Percentiles rank a stretch among this genome's conserved stretches.
Evolutionary conservation across 2,888 invertebrate genomes (phyloP).

Genomic region (Hyposoter dolosus): DNA sequence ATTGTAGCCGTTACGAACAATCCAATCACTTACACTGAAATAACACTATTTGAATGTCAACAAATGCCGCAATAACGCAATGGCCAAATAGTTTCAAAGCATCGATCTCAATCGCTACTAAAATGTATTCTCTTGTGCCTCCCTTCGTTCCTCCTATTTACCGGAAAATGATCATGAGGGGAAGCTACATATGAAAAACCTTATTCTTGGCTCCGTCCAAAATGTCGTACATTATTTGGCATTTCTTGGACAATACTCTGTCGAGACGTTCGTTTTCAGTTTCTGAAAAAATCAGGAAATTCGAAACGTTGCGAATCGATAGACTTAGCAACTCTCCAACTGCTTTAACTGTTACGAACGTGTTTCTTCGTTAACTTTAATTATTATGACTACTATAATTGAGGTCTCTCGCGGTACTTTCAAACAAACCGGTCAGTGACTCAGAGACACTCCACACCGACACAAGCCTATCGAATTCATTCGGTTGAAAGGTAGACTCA

Average conservation of each 20-base stretch:
- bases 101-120: neutral
- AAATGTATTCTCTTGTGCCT: neutral
- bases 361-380: constrained; percentile 71
- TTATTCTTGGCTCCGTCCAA: neutral
- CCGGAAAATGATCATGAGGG: neutral
- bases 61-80: neutral
- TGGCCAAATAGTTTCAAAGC: neutral
- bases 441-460: neutral
- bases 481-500: neutral
- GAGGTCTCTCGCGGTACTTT: constrained; percentile 27
- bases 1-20: neutral
- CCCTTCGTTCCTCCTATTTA: neutral
- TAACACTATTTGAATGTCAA: neutral
- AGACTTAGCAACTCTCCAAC: neutral
- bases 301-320: neutral
- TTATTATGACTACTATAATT: constrained; percentile 72
- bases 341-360: constrained; percentile 61
- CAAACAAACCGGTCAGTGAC: constrained; percentile 40
- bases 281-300: neutral
- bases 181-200: neutral
- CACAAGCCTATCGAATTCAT: neutral
- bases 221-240: neutral
- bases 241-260: neutral
- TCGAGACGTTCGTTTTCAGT: neutral
- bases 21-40: neutral